phyloP scores from a whole-genome alignment of 2,797 vertebrate genomes.

The Bovichtus variegatus region DNA sequence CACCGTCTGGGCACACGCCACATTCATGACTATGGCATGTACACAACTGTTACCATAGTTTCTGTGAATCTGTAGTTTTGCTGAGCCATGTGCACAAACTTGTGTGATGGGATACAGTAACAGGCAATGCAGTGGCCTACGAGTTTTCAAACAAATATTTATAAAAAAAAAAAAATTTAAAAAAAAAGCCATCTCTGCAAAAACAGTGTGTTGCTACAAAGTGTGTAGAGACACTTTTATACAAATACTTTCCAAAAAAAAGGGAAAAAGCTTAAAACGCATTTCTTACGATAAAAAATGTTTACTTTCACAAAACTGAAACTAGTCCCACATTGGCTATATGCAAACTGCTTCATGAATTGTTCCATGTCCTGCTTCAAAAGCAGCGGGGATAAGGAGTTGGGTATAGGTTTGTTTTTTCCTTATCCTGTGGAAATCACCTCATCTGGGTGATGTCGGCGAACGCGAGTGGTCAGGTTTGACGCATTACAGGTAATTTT shows the following conservation, averaged over 20 bases:
- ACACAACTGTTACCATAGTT: slow-evolving; percentile 12
- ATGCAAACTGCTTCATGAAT: background rate
- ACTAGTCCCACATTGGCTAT: background rate
- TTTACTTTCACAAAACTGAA: too few species aligned
- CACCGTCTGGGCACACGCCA: background rate
- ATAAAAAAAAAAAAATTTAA: too few species aligned
- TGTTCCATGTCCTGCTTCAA: background rate
- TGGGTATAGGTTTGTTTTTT: background rate
- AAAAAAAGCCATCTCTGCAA: background rate
- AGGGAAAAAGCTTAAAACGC: background rate
- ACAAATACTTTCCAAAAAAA: background rate
- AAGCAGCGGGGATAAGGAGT: background rate
- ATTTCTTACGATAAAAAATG: background rate
- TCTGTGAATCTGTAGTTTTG: background rate
- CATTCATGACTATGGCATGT: slow-evolving; percentile 32
- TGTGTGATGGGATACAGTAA: background rate
- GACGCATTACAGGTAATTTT: too few species aligned
- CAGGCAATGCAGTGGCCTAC: too few species aligned
- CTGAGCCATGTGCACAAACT: background rate
- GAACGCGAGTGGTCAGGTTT: too few species aligned
- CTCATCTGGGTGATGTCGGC: background rate
- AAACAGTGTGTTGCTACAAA: background rate
- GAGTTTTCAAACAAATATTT: too few species aligned
- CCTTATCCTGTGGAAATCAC: background rate
- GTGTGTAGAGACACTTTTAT: background rate